Evolutionary conservation across 2,113 vertebrate species (phyloP).

Genomic region (Podiceps cristatus): DNA sequence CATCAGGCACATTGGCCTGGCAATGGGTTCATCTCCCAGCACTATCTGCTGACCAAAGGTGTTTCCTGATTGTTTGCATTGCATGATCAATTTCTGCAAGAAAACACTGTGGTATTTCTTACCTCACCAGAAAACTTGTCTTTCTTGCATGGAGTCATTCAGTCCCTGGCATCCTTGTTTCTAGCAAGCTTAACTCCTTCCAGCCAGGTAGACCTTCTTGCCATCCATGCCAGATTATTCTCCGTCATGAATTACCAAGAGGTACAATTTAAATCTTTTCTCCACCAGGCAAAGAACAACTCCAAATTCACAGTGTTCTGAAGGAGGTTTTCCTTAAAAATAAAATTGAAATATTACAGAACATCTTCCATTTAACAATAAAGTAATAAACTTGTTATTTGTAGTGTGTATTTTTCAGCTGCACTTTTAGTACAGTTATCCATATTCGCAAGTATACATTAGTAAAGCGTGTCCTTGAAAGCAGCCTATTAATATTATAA

Average conservation of each 20-base stretch:
- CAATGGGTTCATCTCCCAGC: not conserved
- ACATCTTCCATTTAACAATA: accelerated
- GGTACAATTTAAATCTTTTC: not conserved
- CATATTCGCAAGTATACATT: not conserved
- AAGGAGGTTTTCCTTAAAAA: not conserved
- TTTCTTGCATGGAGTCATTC: not conserved
- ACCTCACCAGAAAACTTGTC: not conserved
- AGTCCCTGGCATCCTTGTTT: not conserved
- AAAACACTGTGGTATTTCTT: not conserved
- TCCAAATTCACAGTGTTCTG: not conserved
- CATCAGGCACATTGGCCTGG: not conserved
- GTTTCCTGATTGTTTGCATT: not conserved
- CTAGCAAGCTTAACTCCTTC: not conserved
- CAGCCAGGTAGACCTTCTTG: not conserved
- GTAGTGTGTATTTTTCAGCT: not conserved
- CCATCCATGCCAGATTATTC: not conserved
- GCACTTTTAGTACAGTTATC: not conserved
- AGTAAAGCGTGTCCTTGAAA: not conserved
- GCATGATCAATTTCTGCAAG: accelerated
- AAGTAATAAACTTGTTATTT: not conserved
- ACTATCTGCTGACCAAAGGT: not conserved
- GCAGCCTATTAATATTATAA: not conserved
- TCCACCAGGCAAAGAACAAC: not conserved
- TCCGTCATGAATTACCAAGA: not conserved
- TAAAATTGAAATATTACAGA: not conserved